A percentile compares a stretch with the other conserved stretches of the same genome.
phyloP scores from a whole-genome alignment of 2,888 invertebrate species.

The Aleiodes alternator region DNA sequence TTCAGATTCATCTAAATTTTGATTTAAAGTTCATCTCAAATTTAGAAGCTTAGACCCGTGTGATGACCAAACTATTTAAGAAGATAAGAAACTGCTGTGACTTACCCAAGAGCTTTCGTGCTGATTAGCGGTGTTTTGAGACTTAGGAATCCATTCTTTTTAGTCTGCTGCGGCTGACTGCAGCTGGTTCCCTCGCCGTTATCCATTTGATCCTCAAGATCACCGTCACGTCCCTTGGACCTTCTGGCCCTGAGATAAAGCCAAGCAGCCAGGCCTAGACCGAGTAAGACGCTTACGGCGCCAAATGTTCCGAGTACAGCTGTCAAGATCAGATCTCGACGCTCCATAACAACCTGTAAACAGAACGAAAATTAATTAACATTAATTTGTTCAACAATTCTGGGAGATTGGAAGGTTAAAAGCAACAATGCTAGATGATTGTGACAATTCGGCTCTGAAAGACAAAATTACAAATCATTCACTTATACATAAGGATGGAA shows the following conservation, averaged over 20 bases:
- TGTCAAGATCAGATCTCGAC: constrained; percentile 81
- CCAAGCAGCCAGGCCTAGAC: constrained; percentile 77
- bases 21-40: no score
- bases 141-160: constrained; percentile 83
- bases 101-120: constrained; percentile 86
- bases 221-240: constrained; percentile 78
- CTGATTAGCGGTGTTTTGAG: constrained; percentile 85
- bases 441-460: no score
- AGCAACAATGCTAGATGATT: no score
- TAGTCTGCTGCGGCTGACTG: constrained; percentile 65
- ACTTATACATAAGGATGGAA: no score
- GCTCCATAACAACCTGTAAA: constrained; percentile 82
- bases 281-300: constrained; percentile 77
- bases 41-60: no score
- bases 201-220: constrained; percentile 78
- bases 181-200: constrained; percentile 77
- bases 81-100: neutral
- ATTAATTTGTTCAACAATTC: no score
- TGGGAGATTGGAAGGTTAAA: no score
- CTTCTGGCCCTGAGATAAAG: constrained; percentile 79
- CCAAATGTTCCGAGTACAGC: constrained; percentile 81
- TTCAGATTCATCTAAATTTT: no score
- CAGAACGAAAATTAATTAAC: neutral
- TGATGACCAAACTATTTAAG: neutral
- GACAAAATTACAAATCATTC: no score